Percentiles rank a stretch among this genome's conserved stretches.
Evolutionary conservation across 2,113 vertebrate species (phyloP).

Genomic region (Anolis carolinensis): DNA sequence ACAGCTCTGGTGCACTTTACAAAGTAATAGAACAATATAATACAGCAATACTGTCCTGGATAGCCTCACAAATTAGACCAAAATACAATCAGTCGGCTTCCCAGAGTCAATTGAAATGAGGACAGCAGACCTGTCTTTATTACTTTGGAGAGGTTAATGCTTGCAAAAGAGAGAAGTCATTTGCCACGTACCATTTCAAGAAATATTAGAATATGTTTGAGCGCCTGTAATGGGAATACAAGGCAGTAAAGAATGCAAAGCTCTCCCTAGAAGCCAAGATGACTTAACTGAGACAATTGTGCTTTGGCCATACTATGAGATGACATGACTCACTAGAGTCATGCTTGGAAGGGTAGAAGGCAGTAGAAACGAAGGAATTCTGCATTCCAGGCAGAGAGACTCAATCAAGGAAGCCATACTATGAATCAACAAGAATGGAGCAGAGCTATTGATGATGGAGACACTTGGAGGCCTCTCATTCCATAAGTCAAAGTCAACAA

Average conservation of each 20-base stretch:
- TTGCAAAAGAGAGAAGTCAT: constrained; percentile 16
- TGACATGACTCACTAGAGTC: too few relatives aligned
- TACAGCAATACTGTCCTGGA: neutral
- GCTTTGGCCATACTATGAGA: too few relatives aligned
- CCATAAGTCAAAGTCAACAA: too few relatives aligned
- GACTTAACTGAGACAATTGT: too few relatives aligned
- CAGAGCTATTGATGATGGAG: too few relatives aligned
- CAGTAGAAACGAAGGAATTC: too few relatives aligned
- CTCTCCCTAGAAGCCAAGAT: too few relatives aligned
- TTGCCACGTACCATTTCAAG: constrained; percentile 2
- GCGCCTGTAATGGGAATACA: neutral
- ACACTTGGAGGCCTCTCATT: too few relatives aligned
- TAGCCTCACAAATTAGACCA: constrained; percentile 45
- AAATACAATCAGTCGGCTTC: constrained; percentile 40
- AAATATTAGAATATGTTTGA: constrained; percentile 32
- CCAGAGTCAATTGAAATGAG: constrained; percentile 51
- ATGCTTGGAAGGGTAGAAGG: too few relatives aligned
- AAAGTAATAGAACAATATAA: constrained; percentile 46
- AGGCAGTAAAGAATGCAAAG: neutral
- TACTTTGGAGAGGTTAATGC: constrained; percentile 48
- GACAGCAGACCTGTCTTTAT: constrained; percentile 26
- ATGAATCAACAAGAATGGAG: too few relatives aligned
- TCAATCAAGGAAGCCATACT: too few relatives aligned
- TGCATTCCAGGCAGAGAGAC: too few relatives aligned
- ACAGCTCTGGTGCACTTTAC: constrained; percentile 7